These are phyloP conservation scores for Microplitis mediator DNA, from an alignment of 1,140 invertebrate genomes.

Conservation along the genomic window DNA sequence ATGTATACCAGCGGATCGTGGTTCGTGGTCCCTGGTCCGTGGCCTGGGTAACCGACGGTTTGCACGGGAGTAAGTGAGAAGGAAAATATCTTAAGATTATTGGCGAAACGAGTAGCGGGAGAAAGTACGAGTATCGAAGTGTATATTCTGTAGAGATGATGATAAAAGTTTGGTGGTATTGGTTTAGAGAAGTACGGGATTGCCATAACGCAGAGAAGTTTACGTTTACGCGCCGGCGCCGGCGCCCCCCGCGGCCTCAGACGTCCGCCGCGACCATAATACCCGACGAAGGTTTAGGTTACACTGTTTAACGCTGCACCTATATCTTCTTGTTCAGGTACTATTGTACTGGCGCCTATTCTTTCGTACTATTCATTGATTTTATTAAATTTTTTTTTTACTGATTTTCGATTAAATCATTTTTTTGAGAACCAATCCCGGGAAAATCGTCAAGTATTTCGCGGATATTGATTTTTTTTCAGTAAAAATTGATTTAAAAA, in stretches of 20 bases:
- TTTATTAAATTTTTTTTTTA: too few relatives aligned
- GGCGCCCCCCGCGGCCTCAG: conserved; percentile 63
- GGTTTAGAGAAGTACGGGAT: conserved; percentile 19
- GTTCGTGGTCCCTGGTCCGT: too few relatives aligned
- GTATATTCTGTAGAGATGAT: conserved; percentile 10
- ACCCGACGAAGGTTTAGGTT: conserved; percentile 39
- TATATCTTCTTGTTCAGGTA: conserved; percentile 18
- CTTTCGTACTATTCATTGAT: too few relatives aligned
- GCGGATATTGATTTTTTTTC: too few relatives aligned
- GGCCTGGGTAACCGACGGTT: too few relatives aligned
- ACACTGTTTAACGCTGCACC: background rate
- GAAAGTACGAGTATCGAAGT: background rate
- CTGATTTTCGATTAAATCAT: too few relatives aligned
- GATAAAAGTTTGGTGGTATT: background rate
- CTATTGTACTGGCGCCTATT: conserved; percentile 42
- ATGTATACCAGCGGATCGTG: too few relatives aligned
- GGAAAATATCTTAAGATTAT: background rate
- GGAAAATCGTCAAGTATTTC: too few relatives aligned
- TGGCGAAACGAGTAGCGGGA: background rate
- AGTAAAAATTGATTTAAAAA: too few relatives aligned
- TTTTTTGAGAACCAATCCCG: too few relatives aligned
- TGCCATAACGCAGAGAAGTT: conserved; percentile 58
- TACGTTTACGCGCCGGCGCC: conserved; percentile 63
- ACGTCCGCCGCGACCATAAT: conserved; percentile 60
- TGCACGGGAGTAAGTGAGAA: background rate